Base-by-base conservation (phyloP, 2,113 vertebrate genomes). In the Cololabis saira region DNA sequence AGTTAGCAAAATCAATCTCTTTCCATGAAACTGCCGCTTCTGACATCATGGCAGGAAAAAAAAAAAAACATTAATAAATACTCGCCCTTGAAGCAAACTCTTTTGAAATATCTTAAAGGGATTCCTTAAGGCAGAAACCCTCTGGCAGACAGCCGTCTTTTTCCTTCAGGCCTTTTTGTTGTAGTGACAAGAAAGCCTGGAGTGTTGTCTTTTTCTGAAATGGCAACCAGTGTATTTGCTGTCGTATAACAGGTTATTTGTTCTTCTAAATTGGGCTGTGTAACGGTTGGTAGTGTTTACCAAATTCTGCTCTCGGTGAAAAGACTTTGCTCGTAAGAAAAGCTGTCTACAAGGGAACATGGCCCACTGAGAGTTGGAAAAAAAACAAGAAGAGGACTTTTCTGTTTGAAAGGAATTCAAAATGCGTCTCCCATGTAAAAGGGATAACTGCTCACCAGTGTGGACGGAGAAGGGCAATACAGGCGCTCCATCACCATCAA, bases 381-480 rank as follows among this genome's bases (percentile, higher is more conserved):
- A 11, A 37, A 37, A 11, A 37, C 5, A 37, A 11, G 10, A 37
- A 37, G 6, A 37, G 10, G 33, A 14, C 13, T 45, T 41, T 64
- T 40, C 15, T 16, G 22, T 21, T 50, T 51, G 37, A 15, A 55
- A 47, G 10, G 1, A 40, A 41, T 41, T 48, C 30, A 13, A 33
- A 27, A 19, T 5, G 16, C 19, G 58, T 51, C 6, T 15, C 8
- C 21, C 47, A 13, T 45, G 49, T 40, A 53, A 42, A n/a, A n/a
- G 53, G 45, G 40, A 14, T 13, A 7, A 24, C 18, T 49, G 63
- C 95, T 95, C 86, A 99, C 98, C 96, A 81, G 94, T 95, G 63
- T 96, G 93, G 71, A 98, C 92, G 44, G 93, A 95, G 93, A 97
- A 95, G 61, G 97, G 97, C 91, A 88, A 97, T 74, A 55, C 41